Percentiles rank a stretch among this genome's conserved stretches.
phyloP scores from a whole-genome alignment of 2,888 invertebrate genomes.

The Idaea straminata region DNA sequence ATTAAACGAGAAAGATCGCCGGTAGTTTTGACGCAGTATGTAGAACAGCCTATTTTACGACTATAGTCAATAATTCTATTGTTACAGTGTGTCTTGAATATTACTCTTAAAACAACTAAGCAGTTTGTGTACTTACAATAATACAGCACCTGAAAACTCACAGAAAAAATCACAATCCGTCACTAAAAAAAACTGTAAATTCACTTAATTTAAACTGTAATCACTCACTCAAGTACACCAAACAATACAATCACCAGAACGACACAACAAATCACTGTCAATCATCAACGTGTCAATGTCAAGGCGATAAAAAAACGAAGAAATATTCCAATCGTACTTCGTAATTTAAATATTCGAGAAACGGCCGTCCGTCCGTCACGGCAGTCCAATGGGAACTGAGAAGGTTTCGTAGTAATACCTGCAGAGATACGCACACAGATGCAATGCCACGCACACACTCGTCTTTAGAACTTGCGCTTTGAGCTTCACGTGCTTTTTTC shows the following conservation, averaged over 20 bases:
- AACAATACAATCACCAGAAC: background rate
- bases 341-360: slow-evolving; percentile 14
- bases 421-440: slow-evolving; percentile 72
- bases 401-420: slow-evolving; percentile 61
- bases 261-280: background rate
- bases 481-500: slow-evolving; percentile 57
- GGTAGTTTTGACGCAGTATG: no score
- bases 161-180: background rate
- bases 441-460: slow-evolving; percentile 57
- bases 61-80: no score
- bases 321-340: slow-evolving; percentile 13
- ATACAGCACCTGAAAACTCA: background rate
- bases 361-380: slow-evolving; percentile 39
- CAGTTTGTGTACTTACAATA: background rate
- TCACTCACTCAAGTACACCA: background rate
- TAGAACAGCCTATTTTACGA: no score
- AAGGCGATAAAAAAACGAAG: background rate
- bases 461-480: slow-evolving; percentile 59
- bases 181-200: background rate
- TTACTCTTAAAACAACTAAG: background rate
- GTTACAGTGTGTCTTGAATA: no score
- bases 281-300: background rate
- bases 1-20: no score
- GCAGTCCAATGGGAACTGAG: slow-evolving; percentile 67
- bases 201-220: background rate